Evolutionary conservation across 2,113 vertebrate species (phyloP).

Genomic region (Megalops atlanticus): DNA sequence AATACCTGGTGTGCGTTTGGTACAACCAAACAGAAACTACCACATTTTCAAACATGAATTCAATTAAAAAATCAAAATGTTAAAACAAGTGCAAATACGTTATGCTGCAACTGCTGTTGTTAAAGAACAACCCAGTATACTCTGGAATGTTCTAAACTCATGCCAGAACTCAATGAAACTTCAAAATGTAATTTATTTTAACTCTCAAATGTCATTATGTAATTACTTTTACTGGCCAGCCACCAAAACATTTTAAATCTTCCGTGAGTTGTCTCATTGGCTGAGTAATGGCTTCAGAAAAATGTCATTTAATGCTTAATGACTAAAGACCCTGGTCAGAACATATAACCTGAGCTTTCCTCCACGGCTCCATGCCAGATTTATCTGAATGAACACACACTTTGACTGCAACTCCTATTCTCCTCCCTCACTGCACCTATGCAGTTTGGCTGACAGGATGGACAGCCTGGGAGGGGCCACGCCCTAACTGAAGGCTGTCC

Average conservation of each 20-base stretch:
- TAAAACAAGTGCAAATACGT: neutral
- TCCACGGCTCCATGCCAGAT: too few relatives aligned
- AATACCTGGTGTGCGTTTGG: too few relatives aligned
- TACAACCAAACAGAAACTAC: too few relatives aligned
- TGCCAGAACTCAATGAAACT: neutral
- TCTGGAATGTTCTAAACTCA: neutral
- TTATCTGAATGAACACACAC: neutral
- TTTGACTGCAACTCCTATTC: neutral
- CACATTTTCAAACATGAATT: neutral
- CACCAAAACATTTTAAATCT: too few relatives aligned
- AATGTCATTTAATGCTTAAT: too few relatives aligned
- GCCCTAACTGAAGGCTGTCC: slow-evolving; percentile 57
- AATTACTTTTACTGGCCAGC: neutral
- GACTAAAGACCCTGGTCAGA: too few relatives aligned
- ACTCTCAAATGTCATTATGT: neutral
- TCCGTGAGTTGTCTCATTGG: too few relatives aligned
- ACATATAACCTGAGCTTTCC: too few relatives aligned
- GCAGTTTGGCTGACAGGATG: neutral
- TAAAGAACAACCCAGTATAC: neutral
- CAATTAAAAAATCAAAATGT: neutral
- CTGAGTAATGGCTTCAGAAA: too few relatives aligned
- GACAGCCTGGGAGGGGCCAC: neutral
- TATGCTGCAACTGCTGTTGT: neutral
- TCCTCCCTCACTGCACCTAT: neutral
- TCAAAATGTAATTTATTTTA: neutral